Evolutionary conservation across 2,888 invertebrate species (phyloP), one percentile per base, ranked within the genome.

Genomic region (Harpalus rubripes): DNA sequence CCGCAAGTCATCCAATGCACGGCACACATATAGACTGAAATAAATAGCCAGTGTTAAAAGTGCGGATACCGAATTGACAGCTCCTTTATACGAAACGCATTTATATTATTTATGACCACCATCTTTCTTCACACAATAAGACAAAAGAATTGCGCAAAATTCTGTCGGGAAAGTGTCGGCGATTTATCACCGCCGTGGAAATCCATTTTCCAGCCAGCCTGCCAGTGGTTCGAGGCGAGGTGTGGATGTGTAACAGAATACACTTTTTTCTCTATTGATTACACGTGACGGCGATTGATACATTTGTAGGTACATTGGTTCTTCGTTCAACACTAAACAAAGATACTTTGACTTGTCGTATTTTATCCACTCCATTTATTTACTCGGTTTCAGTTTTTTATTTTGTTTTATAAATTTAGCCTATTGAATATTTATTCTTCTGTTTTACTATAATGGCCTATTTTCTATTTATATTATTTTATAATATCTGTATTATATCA

Each of bases 51-150:
- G 65, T 84, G 78, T 84, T 84, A 84, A 84, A 80, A 84, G 65
- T 84, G 78, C 68, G 84, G 84, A 84, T 84, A 65, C 56, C 68
- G 78, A 84, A 84, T 84, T 84, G 84, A 84, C 84, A 84, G 78
- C 78, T 84, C 84, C 63, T 84, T 84, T 84, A 84, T 84, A 78
- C 84, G 78, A 63, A 84, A 84, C 16, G 78, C 76, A 84, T 84
- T 84, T 84, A 78, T 84, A 78, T 78, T 78, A 84, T 84, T 84
- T 84, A 84, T 78, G 84, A 39, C 52, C 44, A 32, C 78, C 84
- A 84, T 84, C 84, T 84, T 78, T 76, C 63, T 78, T 65, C 84
- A 63, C 65, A 84, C 84, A 84, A 84, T 84, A 84, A 84, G 84
- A 84, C 84, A 84, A 84, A 84, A 84, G 84, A 78, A 84, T 84